Evolutionary conservation across 2,113 vertebrate genomes (phyloP), one percentile per base, ranked within the genome.

Genomic region (Pseudopodoces humilis): DNA sequence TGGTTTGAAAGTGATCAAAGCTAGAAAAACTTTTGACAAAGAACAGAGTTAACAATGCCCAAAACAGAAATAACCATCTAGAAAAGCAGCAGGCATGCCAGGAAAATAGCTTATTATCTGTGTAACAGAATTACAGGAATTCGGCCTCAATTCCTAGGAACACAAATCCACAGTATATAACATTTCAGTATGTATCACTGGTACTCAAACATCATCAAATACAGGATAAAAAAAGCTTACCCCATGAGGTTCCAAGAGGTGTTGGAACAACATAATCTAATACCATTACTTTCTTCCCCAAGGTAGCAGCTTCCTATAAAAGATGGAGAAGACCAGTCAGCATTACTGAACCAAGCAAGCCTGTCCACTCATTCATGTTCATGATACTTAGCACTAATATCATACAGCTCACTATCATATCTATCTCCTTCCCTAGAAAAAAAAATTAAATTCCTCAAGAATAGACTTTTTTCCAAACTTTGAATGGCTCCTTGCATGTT

Each of bases 221-320:
- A 37, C 9, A 92, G 68, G 50, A 23, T 21, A 60, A 71, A 9
- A 49, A 67, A 15, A 30, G 17, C 97, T 97, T 97, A 99, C 99
- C 99, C 99, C 99, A 99, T 23, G 98, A 93, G 15, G 99, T 98
- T 94, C 99, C 99, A 13, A 97, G 97, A n/a, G 99, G 99, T 0
- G 99, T 99, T 3, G 99, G 99, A 33, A 98, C 98, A 88, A 99
- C 99, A 18, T 98, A 99, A 97, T 99, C 99, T 56, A 99, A 96
- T 8, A 99, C 99, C 98, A 99, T 98, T 31, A 99, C 99, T 74
- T 99, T 99, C 97, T 98, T 99, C 28, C 99, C 99, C 83, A 99
- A 94, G 3, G 39, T 3, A 50, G 99, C 98, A n/a, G 99, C 98
- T 98, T 99, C 99, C 99, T 99, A 80, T 53, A 53, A 52, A 69